Conservation (phyloP, 2,888 invertebrate genomes). For the Chrysolina oricalcia region DNA sequence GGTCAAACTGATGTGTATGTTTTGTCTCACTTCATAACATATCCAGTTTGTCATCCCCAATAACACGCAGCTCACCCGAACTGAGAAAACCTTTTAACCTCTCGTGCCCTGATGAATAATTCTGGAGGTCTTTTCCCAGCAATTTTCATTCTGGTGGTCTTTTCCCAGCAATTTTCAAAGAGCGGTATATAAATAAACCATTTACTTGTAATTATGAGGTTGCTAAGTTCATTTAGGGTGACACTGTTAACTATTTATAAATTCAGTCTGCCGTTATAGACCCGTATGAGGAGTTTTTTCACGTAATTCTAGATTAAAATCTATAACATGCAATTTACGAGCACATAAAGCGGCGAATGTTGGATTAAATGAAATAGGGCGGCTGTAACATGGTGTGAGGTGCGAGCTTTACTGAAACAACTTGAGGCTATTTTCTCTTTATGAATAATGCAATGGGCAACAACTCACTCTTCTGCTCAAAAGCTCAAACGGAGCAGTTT, state of each 20-base stretch:
- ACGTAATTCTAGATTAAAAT: constrained; percentile 13
- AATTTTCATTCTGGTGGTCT: not conserved
- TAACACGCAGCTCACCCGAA: not conserved
- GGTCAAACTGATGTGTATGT: not conserved
- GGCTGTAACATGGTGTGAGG: constrained; percentile 21
- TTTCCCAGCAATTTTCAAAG: not conserved
- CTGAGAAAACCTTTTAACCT: not conserved
- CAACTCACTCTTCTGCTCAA: constrained; percentile 51
- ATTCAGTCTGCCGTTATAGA: not conserved
- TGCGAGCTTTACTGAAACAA: constrained; percentile 37
- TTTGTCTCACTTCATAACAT: too few species aligned
- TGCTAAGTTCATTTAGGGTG: constrained; percentile 2
- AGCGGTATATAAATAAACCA: not conserved
- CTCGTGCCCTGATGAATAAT: not conserved
- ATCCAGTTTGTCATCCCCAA: too few species aligned
- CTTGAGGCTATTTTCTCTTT: constrained; percentile 49
- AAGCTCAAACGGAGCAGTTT: constrained; percentile 25
- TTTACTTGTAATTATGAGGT: not conserved
- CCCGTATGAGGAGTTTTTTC: not conserved
- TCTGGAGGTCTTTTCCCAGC: not conserved
- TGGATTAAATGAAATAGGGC: constrained; percentile 33
- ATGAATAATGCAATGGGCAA: constrained; percentile 51
- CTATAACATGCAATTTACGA: constrained; percentile 34
- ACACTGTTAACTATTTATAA: not conserved
- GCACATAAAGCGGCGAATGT: constrained; percentile 34